Evolutionary conservation across 1,140 invertebrate genomes (phyloP).

Genomic region (Harlomillsia oculata): DNA sequence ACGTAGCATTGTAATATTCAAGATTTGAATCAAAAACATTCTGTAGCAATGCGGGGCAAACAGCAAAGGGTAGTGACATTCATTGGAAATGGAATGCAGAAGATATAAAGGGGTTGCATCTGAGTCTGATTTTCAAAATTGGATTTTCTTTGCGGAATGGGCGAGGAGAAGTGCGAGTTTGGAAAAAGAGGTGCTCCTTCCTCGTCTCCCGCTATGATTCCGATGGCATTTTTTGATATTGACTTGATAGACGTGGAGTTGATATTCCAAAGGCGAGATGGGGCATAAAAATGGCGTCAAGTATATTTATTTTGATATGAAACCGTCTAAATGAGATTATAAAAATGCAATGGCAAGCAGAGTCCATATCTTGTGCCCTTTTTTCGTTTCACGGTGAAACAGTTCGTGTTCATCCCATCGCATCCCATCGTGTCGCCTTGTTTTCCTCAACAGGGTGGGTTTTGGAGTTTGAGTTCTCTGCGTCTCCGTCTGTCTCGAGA

Average conservation of each 20-base stretch:
- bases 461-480: neutral
- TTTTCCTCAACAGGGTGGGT: neutral
- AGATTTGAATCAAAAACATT: too few relatives aligned
- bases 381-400: too few relatives aligned
- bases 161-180: neutral
- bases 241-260: constrained; percentile 5
- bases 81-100: constrained; percentile 14
- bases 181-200: neutral
- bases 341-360: constrained; percentile 35
- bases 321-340: constrained; percentile 35
- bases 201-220: neutral
- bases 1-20: too few relatives aligned
- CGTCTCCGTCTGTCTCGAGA: too few relatives aligned
- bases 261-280: constrained; percentile 21
- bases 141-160: constrained; percentile 13
- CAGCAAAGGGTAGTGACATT: constrained; percentile 10
- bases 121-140: constrained; percentile 19
- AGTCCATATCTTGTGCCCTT: constrained; percentile 15
- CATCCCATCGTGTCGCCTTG: neutral
- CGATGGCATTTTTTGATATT: constrained; percentile 6
- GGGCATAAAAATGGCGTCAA: constrained; percentile 35
- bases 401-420: neutral
- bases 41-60: too few relatives aligned
- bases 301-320: constrained; percentile 34
- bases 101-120: constrained; percentile 16